Evolutionary conservation across 2,113 vertebrate species (phyloP).

Genomic region (Anolis sagrei): DNA sequence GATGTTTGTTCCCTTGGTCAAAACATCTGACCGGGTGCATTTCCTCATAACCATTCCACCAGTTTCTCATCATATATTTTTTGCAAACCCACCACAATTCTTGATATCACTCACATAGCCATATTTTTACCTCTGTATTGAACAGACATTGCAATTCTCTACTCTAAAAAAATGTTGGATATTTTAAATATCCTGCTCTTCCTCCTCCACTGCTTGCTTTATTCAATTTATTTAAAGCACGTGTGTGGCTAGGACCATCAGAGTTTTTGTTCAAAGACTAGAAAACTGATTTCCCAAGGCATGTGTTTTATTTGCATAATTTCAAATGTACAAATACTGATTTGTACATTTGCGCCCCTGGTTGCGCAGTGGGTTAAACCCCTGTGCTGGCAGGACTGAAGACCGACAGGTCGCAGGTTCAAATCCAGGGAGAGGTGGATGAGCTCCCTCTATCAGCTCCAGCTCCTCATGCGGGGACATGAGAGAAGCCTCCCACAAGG

Average conservation of each 20-base stretch:
- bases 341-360: background rate
- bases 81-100: no score
- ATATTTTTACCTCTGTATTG: background rate
- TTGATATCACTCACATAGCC: no score
- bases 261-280: background rate
- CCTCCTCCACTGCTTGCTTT: fast-evolving
- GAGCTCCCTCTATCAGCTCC: no score
- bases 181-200: background rate
- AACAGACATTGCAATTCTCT: background rate
- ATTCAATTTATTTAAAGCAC: fast-evolving
- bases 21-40: background rate
- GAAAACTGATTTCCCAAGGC: no score
- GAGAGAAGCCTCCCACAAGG: no score
- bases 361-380: no score
- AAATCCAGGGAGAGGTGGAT: no score
- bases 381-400: no score
- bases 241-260: fast-evolving
- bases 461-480: no score
- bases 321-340: background rate
- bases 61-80: background rate
- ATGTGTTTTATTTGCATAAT: background rate
- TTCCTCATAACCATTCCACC: background rate
- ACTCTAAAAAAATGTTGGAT: no score
- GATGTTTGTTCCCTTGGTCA: background rate
- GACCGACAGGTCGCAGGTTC: no score